Base-by-base conservation (phyloP, 2,113 vertebrate species). In the Podarcis muralis region DNA sequence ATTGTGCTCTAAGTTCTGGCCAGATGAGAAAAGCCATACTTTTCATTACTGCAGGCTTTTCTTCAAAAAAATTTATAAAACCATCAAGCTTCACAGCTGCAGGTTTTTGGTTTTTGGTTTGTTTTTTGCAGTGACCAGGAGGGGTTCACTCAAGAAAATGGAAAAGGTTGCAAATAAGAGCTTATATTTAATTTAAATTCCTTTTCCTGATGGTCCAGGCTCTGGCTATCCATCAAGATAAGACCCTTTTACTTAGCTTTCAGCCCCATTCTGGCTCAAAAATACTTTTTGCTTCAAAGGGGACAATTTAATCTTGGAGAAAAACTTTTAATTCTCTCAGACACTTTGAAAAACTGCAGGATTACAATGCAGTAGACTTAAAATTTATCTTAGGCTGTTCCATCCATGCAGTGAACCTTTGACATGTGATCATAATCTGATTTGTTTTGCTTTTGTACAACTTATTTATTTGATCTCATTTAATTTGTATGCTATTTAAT, bases 151-250 rank as follows among this genome's bases (percentile, higher is more conserved):
- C 93, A 88, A 85, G 79, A 79, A 77, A 85, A 68, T 65, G 32
- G 81, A 48, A 90, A 12, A 71, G 66, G 80, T 92, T 91, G 84
- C 93, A 88, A 90, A 94, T 92, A 93, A 92, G 94, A 94, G 91
- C 89, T 94, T 92, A 92, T 85, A 72, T 91, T 91, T 88, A 1
- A 18, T 85, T 65, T 85, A 89, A 80, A 89, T 87, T 18, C 66
- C 68, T 75, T 69, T 32, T 86, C 40, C 48, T 86, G 77, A 7
- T 77, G 40, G n/a, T 81, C 62, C 32, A 82, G 5, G 59, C 18
- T 76, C 48, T 68, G 65, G n/a, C 8, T 35, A 13, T 53, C 48
- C 37, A 37, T 81, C 71, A 82, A 48, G 87, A 40, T 81, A 59
- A 75, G 53, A 25, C 15, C 25, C n/a, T 13, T 65, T 5, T 76